Evolutionary conservation across 1,140 invertebrate genomes (phyloP), one percentile per base, ranked within the genome.

Genomic region (Cydia fagiglandana): DNA sequence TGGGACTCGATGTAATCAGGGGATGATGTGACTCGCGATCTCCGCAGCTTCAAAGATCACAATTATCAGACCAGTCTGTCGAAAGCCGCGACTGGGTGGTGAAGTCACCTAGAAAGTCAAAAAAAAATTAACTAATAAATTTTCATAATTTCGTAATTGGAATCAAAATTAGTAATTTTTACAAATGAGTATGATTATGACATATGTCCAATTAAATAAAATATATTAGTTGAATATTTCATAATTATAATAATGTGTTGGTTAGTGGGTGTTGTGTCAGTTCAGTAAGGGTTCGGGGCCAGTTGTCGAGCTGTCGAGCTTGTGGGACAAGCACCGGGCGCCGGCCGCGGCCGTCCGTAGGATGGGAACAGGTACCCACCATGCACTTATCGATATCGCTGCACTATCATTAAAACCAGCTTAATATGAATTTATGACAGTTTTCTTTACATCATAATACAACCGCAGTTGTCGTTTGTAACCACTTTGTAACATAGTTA

Each of bases 1-100:
- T 91, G 91, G 91, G 86, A 81, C 91, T 88, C 85, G 84, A 88
- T 91, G 90, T 93, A 93, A 91, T 91, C 90, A 93, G 91, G 91
- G 90, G 90, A 93, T 93, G 90, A 91, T 90, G 88, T 93, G 91
- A 93, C 91, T 93, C 89, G 88, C 90, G 89, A 91, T 91, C 90
- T 91, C 91, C 88, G 86, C 85, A 86, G 88, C 91, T 91, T 91
- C 87, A 93, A 93, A 93, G 90, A 91, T 93, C 90, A 91, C 91
- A 93, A 93, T 91, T 91, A 91, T 89, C 87, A 87, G 89, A 93
- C 84, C 91, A 93, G 91, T 93, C 91, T 90, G 90, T 85, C 89
- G 90, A 93, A 90, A 91, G 89, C 90, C 86, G 90, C 86, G 88
- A 82, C 81, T 79, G 79, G 82, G 88, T 87, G 84, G 84, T 84